Evolutionary conservation across 2,888 invertebrate species (phyloP), one percentile per base, ranked within the genome.

Genomic region (Saturnia pavonia): DNA sequence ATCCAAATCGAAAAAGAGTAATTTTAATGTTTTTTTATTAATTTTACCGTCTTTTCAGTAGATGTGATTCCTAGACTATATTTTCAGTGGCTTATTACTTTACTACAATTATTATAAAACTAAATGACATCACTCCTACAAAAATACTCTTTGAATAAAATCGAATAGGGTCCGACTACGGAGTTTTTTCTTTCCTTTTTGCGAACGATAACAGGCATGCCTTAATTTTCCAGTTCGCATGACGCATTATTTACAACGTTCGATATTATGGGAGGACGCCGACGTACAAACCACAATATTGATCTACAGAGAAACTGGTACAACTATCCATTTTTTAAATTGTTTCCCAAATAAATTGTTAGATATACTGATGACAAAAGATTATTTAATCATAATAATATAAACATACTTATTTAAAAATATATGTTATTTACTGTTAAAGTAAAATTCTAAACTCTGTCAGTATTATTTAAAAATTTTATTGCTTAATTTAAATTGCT

Each of bases 281-380:
- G 75, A 86, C 69, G 85, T 82, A 2, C 90, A 91, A 72, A 90
- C 91, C 0, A 80, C 81, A 43, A 69, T 80, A 14, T 76, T 81
- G n/a, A 45, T 80, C n/a, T 86, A 78, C 69, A 80, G 77, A 69
- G 89, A 90, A 75, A 83, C 78, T 73, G 90, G 91, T 90, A 80
- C 65, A 25, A 45, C 9, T 22, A 51, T 14, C 45, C 27, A 63
- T 40, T 67, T 54, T 54, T 19, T 54, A 66, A 22, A 34, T n/a
- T 54, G 40, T 1, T 42, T 51, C 11, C 51, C 42, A 42, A 67
- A 66, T 51, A 67, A 22, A 11, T 25, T 25, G 57, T 57, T 25
- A 22, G 16, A 45, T 45, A 4, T 45, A n/a, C n/a, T n/a, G n/a
- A n/a, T 45, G 6, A 4, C 16, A 45, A 11, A 1, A 45, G 4